A percentile compares a stretch with the other conserved stretches of the same genome.
phyloP scores from a whole-genome alignment of 2,113 vertebrate genomes.

The Mastomys natalensis region DNA sequence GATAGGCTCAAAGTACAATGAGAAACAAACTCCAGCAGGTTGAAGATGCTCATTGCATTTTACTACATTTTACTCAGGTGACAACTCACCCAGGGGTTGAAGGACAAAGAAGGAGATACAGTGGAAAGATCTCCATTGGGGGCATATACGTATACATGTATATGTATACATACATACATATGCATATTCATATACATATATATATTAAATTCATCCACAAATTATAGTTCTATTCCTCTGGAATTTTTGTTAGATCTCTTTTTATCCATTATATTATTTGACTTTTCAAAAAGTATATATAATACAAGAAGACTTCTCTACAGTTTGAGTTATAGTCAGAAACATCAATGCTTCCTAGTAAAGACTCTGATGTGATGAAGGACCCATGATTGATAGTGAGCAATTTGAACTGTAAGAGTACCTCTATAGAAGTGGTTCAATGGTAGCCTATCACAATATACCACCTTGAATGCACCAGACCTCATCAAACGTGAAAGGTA shows the following conservation, averaged over 20 bases:
- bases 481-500: conserved; percentile 49
- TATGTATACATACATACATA: too few species aligned
- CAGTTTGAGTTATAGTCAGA: conserved; percentile 65
- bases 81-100: neutral
- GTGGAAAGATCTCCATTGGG: neutral
- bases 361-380: conserved; percentile 69
- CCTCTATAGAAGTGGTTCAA: neutral
- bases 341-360: conserved; percentile 70
- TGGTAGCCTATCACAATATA: conserved; percentile 47
- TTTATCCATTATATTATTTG: conserved; percentile 44
- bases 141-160: too few species aligned
- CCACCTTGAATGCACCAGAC: neutral
- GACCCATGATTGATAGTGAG: neutral
- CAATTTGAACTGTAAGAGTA: conserved; percentile 61
- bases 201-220: neutral
- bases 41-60: neutral
- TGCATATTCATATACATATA: too few species aligned
- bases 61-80: neutral
- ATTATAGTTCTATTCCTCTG: conserved; percentile 51
- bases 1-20: neutral
- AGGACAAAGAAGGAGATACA: neutral
- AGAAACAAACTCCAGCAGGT: neutral
- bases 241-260: conserved; percentile 24
- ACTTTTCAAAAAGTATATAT: conserved; percentile 51
- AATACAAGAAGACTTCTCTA: conserved; percentile 62